Conservation (phyloP, 2,113 vertebrate genomes). For the Oxyura jamaicensis region DNA sequence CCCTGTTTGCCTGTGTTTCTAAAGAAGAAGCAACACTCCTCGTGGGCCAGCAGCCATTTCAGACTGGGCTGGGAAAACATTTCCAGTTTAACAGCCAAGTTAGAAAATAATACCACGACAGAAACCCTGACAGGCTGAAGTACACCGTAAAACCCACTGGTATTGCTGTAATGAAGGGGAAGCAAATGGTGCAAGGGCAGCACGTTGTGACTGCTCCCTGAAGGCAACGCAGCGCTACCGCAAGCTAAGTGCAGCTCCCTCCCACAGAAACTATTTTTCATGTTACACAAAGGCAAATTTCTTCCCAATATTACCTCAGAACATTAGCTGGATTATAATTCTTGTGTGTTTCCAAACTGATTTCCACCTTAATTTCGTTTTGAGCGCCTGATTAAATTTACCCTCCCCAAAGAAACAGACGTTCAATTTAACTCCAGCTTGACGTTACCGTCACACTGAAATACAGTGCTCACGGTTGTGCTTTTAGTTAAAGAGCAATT, state of each 20-base stretch:
- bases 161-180: slow-evolving; percentile 18
- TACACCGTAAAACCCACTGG: neutral
- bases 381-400: slow-evolving; percentile 68
- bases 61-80: neutral
- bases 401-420: slow-evolving; percentile 51
- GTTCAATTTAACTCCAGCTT: slow-evolving; percentile 39
- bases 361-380: slow-evolving; percentile 70
- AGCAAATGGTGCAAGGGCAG: slow-evolving; percentile 26
- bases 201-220: slow-evolving; percentile 42
- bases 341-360: slow-evolving; percentile 60
- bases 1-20: neutral
- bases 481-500: neutral
- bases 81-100: neutral
- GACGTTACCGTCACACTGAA: neutral
- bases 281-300: slow-evolving; percentile 57
- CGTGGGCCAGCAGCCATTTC: neutral
- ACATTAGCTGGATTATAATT: slow-evolving; percentile 71
- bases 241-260: neutral
- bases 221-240: slow-evolving; percentile 12
- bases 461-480: neutral
- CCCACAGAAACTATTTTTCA: slow-evolving; percentile 53
- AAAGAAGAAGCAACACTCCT: neutral
- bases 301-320: slow-evolving; percentile 63
- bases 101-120: slow-evolving; percentile 1
- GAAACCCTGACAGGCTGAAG: slow-evolving; percentile 42